phyloP scores from a whole-genome alignment of 2,113 vertebrate genomes.

The Cyanistes caeruleus region DNA sequence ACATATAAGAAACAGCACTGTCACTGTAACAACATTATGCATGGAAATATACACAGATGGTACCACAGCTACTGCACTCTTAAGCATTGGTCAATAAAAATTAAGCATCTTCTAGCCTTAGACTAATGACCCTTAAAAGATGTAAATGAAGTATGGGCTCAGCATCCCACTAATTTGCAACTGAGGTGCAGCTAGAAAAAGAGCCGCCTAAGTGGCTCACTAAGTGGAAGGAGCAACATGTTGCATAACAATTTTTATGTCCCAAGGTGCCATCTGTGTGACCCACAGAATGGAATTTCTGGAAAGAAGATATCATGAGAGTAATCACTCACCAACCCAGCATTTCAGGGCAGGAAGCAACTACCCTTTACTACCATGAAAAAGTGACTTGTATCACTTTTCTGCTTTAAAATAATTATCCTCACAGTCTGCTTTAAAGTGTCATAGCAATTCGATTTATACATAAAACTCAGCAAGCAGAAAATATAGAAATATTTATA shows the following conservation, averaged over 20 bases:
- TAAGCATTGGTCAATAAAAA: background rate
- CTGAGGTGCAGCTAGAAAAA: background rate
- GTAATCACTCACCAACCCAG: background rate
- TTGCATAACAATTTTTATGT: background rate
- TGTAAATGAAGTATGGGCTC: background rate
- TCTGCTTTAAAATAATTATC: slow-evolving; percentile 46
- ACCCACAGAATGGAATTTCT: background rate
- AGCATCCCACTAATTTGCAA: background rate
- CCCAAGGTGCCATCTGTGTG: background rate
- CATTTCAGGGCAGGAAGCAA: background rate
- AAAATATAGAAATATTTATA: slow-evolving; percentile 34
- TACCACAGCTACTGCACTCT: background rate
- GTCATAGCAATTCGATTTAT: background rate
- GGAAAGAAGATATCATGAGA: background rate
- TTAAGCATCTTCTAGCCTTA: background rate
- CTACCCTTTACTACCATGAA: background rate
- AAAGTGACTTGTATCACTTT: background rate
- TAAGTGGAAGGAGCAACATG: background rate
- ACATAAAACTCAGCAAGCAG: slow-evolving; percentile 21
- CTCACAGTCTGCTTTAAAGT: background rate
- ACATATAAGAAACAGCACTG: slow-evolving; percentile 3
- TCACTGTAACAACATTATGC: slow-evolving; percentile 11
- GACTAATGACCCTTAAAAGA: background rate
- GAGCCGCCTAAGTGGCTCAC: background rate
- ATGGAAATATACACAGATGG: background rate